Conservation (phyloP, 2,888 invertebrate species). For the Agonopterix subpropinquella region DNA sequence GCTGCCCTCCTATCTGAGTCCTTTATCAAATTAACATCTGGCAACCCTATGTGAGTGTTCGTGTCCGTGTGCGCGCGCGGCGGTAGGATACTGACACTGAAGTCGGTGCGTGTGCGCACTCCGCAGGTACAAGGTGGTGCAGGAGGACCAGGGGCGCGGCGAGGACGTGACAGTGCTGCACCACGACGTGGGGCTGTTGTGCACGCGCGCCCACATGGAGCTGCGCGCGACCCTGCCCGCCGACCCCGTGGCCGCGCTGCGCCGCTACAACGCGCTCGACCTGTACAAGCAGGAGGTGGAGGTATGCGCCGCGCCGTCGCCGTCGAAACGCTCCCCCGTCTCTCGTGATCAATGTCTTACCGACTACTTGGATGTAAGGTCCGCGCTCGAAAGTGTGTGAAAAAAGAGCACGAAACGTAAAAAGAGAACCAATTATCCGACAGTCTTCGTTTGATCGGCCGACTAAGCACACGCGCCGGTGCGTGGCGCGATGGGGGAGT, state of each 20-base stretch:
- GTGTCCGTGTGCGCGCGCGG: not conserved
- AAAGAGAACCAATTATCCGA: too few species aligned
- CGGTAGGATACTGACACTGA: not conserved
- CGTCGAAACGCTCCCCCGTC: not conserved
- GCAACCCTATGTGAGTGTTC: too few species aligned
- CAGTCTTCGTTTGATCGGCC: too few species aligned
- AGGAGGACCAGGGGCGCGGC: conserved; percentile 42
- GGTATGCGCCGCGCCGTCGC: conserved; percentile 23
- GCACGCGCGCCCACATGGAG: conserved; percentile 36
- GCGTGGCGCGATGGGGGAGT: too few species aligned
- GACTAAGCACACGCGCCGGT: too few species aligned
- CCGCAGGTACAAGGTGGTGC: conserved; percentile 41
- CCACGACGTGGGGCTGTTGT: conserved; percentile 60
- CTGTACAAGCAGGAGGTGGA: conserved; percentile 31
- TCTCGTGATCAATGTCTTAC: too few species aligned
- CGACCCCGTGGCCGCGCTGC: conserved; percentile 22
- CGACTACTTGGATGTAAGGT: too few species aligned
- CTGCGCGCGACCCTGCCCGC: conserved; percentile 11
- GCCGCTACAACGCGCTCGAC: conserved; percentile 23
- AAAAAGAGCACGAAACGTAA: too few species aligned
- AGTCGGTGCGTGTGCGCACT: not conserved
- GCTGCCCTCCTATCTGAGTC: too few species aligned
- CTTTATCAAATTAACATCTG: too few species aligned
- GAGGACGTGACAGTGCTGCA: conserved; percentile 50
- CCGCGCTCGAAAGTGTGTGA: too few species aligned